Percentiles rank a stretch among this genome's conserved stretches.
These are phyloP conservation scores for Parauchenoglanis ngamensis DNA, from an alignment of 2,797 vertebrate genomes.

Conservation along the genomic window DNA sequence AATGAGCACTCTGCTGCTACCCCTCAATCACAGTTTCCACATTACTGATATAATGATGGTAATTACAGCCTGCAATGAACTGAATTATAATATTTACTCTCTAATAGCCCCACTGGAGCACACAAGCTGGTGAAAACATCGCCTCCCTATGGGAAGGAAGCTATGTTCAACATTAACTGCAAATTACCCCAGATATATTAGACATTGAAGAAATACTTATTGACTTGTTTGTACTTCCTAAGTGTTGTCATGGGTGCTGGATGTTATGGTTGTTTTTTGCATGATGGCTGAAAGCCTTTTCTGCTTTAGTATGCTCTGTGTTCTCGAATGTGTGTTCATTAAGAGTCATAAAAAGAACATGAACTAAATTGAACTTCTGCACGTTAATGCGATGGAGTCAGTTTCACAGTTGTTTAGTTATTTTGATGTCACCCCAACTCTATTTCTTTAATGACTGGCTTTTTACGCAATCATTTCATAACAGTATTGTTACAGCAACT, in stretches of 20 bases:
- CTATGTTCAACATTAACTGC: slow-evolving; percentile 42
- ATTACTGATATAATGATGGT: slow-evolving; percentile 57
- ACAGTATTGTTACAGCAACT: neutral
- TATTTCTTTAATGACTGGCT: neutral
- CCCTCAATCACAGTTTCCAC: slow-evolving; percentile 53
- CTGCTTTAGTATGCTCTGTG: neutral
- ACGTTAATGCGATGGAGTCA: neutral
- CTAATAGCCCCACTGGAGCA: slow-evolving; percentile 43
- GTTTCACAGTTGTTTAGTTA: neutral
- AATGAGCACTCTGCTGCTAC: slow-evolving; percentile 50
- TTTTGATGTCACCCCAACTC: neutral
- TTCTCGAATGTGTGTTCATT: neutral
- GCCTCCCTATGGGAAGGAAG: slow-evolving; percentile 31
- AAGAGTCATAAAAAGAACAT: slow-evolving; percentile 19
- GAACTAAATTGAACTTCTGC: neutral
- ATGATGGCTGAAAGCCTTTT: neutral
- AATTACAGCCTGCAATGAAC: slow-evolving; percentile 59
- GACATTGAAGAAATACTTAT: slow-evolving; percentile 25
- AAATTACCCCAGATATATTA: slow-evolving; percentile 43
- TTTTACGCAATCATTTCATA: neutral
- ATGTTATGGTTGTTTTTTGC: neutral
- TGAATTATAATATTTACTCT: slow-evolving; percentile 60
- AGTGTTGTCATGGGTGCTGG: slow-evolving; percentile 2
- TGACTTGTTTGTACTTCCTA: slow-evolving; percentile 17
- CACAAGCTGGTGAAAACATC: slow-evolving; percentile 26